These are phyloP conservation scores for Laticauda colubrina DNA, from an alignment of 2,113 vertebrate species.

Conservation along the genomic window DNA sequence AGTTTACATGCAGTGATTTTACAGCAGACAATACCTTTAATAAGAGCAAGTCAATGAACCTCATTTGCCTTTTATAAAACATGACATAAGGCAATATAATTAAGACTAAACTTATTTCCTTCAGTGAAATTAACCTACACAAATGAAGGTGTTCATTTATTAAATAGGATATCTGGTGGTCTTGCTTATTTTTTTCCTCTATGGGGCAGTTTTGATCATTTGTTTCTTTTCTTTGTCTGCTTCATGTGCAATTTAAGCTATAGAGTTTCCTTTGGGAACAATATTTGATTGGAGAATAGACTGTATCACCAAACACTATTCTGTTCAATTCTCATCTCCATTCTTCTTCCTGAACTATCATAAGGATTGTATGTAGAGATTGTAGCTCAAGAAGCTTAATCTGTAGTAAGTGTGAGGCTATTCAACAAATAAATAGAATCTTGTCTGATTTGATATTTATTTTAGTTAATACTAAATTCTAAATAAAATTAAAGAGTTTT, in stretches of 20 bases:
- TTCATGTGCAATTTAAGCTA: slow-evolving; percentile 78
- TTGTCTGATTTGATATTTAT: neutral
- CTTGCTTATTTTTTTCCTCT: slow-evolving; percentile 62
- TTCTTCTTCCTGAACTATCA: slow-evolving; percentile 25
- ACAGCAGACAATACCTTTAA: slow-evolving; percentile 64
- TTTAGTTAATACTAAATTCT: neutral
- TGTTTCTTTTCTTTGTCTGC: slow-evolving; percentile 71
- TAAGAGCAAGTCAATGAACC: slow-evolving; percentile 74
- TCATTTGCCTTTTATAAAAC: slow-evolving; percentile 78
- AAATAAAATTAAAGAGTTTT: neutral
- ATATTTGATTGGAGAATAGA: slow-evolving; percentile 76
- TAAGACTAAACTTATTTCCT: slow-evolving; percentile 83
- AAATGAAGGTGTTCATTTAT: slow-evolving; percentile 85
- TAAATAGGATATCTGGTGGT: slow-evolving; percentile 77
- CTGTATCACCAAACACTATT: slow-evolving; percentile 70
- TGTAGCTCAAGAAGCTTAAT: slow-evolving; percentile 46
- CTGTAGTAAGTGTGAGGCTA: slow-evolving; percentile 26
- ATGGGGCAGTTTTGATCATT: slow-evolving; percentile 78
- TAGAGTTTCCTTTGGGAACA: slow-evolving; percentile 75
- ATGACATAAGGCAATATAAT: slow-evolving; percentile 78
- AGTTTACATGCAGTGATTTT: slow-evolving; percentile 54
- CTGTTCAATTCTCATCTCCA: slow-evolving; percentile 38
- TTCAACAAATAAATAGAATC: neutral
- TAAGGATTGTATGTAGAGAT: slow-evolving; percentile 27
- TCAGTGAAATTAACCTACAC: slow-evolving; percentile 79